Conservation (phyloP, 2,113 vertebrate genomes). For the Hydropotes inermis region DNA sequence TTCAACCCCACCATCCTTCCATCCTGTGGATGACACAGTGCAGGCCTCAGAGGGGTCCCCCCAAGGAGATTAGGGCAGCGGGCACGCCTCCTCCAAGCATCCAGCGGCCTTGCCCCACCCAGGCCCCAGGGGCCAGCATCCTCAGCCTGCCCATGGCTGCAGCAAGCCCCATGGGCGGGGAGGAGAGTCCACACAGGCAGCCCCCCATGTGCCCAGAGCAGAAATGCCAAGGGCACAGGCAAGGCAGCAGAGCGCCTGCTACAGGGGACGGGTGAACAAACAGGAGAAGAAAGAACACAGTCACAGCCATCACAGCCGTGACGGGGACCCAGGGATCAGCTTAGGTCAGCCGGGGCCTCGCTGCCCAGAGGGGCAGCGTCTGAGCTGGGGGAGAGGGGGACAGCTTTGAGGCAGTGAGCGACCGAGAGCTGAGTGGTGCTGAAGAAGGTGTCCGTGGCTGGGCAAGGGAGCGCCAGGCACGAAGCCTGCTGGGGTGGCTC, state of each 20-base stretch:
- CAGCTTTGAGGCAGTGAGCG: accelerated
- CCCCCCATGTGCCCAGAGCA: not conserved
- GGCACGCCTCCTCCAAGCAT: accelerated
- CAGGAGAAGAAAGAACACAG: accelerated
- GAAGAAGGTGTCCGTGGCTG: accelerated
- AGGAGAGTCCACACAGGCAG: accelerated
- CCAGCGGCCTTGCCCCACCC: not conserved
- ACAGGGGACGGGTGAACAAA: accelerated
- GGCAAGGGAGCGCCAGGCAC: accelerated
- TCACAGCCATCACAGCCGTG: accelerated
- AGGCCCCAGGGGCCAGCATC: accelerated
- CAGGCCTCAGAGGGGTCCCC: accelerated
- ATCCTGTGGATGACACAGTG: accelerated
- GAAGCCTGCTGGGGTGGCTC: accelerated
- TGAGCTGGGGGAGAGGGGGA: accelerated
- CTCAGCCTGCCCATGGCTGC: not conserved
- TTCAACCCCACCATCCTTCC: accelerated
- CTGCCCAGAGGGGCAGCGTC: accelerated
- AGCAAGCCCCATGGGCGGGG: accelerated
- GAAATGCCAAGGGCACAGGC: accelerated
- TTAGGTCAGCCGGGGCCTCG: accelerated
- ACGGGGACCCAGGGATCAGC: accelerated
- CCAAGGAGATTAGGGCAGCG: accelerated
- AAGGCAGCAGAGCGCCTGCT: accelerated
- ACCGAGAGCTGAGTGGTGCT: accelerated